Evolutionary conservation across 2,113 vertebrate species (phyloP), one percentile per base, ranked within the genome.

Genomic region (Struthidea cinerea): DNA sequence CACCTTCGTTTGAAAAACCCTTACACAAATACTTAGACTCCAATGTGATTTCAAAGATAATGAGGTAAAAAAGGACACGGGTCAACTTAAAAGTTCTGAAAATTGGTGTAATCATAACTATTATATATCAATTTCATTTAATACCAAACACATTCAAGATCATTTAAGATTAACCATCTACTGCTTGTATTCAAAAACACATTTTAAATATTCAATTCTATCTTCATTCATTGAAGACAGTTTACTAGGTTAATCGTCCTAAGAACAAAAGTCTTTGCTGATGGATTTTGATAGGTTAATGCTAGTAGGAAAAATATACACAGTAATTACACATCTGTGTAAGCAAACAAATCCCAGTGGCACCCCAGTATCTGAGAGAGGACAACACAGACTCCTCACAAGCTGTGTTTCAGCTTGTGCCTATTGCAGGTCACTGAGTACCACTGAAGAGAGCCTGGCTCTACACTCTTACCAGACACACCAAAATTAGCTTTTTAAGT

Each of bases 331-430:
- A n/a, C 5, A 60, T 16, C 16, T 76, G 4, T 39, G 12, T 16
- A 16, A 6, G 13, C 10, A 64, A 49, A 52, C 7, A 85, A 68
- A 57, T 50, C 30, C 28, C 52, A 63, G 32, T 17, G 37, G 19
- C 37, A 74, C 16, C 4, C 7, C 55, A 17, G 26, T 7, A 18
- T 6, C 30, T 3, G 1, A 30, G 26, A 1, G 22, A 11, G 23
- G 21, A 76, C 65, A 11, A 14, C 8, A 49, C 9, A 60, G 13
- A 9, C 13, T 42, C 33, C 41, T 30, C 32, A 88, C 15, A 57
- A 44, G 22, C 8, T 73, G 7, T n/a, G 14, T 63, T 89, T 55
- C 49, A 52, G 15, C 8, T 71, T 68, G 9, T 46, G 32, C 32
- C 26, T 17, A 21, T 3, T 65, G 22, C 5, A 5, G 49, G 24